A percentile compares a stretch with the other conserved stretches of the same genome.
Conservation (phyloP, 1,140 invertebrate genomes). For the Ectropis grisescens region DNA sequence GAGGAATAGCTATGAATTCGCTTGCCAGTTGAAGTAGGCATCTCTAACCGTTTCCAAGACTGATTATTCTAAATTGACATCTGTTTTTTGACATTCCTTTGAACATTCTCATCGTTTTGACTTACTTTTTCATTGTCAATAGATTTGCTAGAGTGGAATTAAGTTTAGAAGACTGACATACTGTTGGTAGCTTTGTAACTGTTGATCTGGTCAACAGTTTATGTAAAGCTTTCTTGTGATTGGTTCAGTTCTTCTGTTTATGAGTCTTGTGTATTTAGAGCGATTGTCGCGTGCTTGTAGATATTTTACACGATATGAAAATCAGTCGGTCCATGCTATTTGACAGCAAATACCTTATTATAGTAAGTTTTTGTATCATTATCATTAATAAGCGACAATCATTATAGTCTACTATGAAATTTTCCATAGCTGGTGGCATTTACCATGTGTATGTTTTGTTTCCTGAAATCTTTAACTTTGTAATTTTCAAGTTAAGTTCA, state of each 20-base stretch:
- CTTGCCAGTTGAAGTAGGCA: constrained; percentile 35
- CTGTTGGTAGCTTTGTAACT: constrained; percentile 40
- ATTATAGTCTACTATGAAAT: no score
- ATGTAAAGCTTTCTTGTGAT: constrained; percentile 27
- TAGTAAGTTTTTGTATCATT: no score
- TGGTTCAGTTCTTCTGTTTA: constrained; percentile 22
- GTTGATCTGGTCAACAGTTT: constrained; percentile 53
- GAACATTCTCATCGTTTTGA: constrained; percentile 9
- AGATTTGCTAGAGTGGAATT: constrained; percentile 27
- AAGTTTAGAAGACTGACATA: constrained; percentile 36
- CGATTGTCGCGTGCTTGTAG: no score
- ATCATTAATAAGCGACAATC: no score
- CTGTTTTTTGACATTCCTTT: constrained; percentile 31
- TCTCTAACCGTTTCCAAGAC: constrained; percentile 52
- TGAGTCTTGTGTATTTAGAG: constrained; percentile 1
- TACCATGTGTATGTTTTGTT: no score
- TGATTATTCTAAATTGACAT: constrained; percentile 56
- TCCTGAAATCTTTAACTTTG: constrained; percentile 54
- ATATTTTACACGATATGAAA: no score
- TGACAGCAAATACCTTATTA: no score
- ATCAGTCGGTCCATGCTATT: no score
- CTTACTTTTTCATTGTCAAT: constrained; percentile 12
- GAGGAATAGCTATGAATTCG: constrained; percentile 27
- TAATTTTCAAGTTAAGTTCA: constrained; percentile 41
- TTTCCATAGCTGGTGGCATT: no score